phyloP scores from a whole-genome alignment of 2,797 vertebrate genomes.

The Harpagifer antarcticus region DNA sequence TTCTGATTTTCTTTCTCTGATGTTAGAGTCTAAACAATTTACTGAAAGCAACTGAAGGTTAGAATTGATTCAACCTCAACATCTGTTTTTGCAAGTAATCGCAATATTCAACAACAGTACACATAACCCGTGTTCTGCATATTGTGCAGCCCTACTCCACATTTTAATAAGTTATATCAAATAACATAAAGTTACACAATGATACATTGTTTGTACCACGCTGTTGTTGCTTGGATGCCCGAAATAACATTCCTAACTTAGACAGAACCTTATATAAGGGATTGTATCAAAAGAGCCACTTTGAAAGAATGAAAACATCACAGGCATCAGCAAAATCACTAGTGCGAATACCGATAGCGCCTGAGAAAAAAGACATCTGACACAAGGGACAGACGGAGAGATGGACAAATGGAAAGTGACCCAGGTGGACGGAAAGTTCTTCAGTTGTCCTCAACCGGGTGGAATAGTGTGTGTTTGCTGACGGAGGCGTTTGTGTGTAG shows the following conservation, averaged over 20 bases:
- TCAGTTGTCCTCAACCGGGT: constrained; percentile 17
- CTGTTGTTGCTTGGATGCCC: constrained; percentile 27
- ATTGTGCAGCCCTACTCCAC: background rate
- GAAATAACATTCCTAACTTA: constrained; percentile 43
- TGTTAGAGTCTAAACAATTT: background rate
- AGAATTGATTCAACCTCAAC: too few species aligned
- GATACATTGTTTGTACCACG: background rate
- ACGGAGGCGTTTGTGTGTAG: constrained; percentile 61
- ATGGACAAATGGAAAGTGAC: constrained; percentile 56
- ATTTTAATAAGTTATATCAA: background rate
- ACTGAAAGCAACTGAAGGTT: too few species aligned
- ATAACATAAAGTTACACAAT: background rate
- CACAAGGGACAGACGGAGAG: constrained; percentile 28
- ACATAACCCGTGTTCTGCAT: too few species aligned
- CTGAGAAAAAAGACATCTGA: constrained; percentile 43
- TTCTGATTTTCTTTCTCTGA: background rate
- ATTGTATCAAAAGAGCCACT: constrained; percentile 15
- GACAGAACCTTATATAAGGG: constrained; percentile 23
- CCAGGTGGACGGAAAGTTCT: constrained; percentile 63
- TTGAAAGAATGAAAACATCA: constrained; percentile 47
- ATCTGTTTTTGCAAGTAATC: too few species aligned
- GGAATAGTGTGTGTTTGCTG: constrained; percentile 62
- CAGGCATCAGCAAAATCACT: constrained; percentile 44
- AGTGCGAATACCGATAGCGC: constrained; percentile 37
- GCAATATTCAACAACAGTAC: too few species aligned